These are phyloP conservation scores for Hypolimnas misippus DNA, from an alignment of 2,888 invertebrate genomes.

Conservation along the genomic window DNA sequence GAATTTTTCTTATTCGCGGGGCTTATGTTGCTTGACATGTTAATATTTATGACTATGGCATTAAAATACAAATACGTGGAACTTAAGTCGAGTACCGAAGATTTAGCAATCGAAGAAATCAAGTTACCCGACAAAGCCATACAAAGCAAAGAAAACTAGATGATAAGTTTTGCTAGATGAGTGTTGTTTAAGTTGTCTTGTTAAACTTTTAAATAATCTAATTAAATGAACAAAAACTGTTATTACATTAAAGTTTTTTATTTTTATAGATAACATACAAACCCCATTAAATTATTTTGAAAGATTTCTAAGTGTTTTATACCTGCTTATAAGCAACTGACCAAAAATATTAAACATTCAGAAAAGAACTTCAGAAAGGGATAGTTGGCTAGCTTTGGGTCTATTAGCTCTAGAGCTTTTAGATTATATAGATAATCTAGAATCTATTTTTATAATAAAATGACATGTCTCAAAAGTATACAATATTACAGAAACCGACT, in stretches of 20 bases:
- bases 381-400: too few species aligned
- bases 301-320: too few species aligned
- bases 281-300: too few species aligned
- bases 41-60: conserved; percentile 92
- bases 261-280: not conserved
- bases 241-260: not conserved
- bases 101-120: conserved; percentile 63
- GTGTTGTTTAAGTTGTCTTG: conserved; percentile 14
- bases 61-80: conserved; percentile 89
- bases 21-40: conserved; percentile 92
- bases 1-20: conserved; percentile 95
- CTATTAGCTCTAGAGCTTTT: too few species aligned
- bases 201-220: conserved; percentile 17
- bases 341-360: too few species aligned
- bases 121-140: conserved; percentile 60
- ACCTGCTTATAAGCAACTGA: too few species aligned
- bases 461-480: too few species aligned
- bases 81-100: conserved; percentile 62
- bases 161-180: conserved; percentile 31
- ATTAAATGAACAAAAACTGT: conserved; percentile 9
- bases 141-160: conserved; percentile 42
- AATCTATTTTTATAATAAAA: too few species aligned
- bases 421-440: too few species aligned
- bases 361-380: too few species aligned
- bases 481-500: too few species aligned